These are phyloP conservation scores for Elegia similella DNA, from an alignment of 2,888 invertebrate genomes.

Conservation along the genomic window DNA sequence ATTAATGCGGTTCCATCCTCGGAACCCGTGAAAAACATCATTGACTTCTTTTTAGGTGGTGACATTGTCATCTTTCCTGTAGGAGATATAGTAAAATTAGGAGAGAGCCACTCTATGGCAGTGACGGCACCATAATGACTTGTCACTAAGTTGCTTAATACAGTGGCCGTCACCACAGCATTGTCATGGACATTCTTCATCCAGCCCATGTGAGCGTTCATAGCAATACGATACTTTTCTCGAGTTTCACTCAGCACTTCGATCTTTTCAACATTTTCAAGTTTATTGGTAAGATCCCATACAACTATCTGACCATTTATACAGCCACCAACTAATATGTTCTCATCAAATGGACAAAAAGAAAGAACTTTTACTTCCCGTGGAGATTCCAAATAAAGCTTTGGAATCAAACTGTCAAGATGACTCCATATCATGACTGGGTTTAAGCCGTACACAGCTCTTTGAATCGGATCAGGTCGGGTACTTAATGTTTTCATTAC, in stretches of 20 bases:
- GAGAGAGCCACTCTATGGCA: constrained; percentile 85
- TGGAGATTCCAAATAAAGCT: constrained; percentile 85
- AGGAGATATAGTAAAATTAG: constrained; percentile 79
- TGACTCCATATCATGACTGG: constrained; percentile 89
- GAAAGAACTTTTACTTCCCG: constrained; percentile 84
- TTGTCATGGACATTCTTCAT: constrained; percentile 83
- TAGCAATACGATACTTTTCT: constrained; percentile 82
- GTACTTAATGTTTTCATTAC: constrained; percentile 62
- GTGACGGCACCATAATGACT: constrained; percentile 85
- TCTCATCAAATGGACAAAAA: constrained; percentile 86
- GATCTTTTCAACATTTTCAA: constrained; percentile 83
- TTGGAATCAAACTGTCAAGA: constrained; percentile 85
- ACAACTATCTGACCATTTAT: constrained; percentile 86
- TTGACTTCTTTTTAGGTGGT: constrained; percentile 53
- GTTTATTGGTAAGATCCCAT: constrained; percentile 85
- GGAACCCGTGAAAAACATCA: constrained; percentile 85
- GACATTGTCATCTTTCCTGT: constrained; percentile 78
- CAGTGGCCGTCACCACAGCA: constrained; percentile 81
- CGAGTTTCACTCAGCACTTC: constrained; percentile 83
- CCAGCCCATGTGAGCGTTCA: constrained; percentile 85
- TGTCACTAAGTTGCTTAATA: constrained; percentile 81
- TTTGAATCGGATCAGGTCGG: constrained; percentile 72
- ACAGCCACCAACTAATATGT: constrained; percentile 86
- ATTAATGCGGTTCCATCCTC: constrained; percentile 86
- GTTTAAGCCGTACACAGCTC: constrained; percentile 83